These are phyloP conservation scores for Oophaga pumilio DNA, from an alignment of 2,113 vertebrate genomes.

Conservation along the genomic window DNA sequence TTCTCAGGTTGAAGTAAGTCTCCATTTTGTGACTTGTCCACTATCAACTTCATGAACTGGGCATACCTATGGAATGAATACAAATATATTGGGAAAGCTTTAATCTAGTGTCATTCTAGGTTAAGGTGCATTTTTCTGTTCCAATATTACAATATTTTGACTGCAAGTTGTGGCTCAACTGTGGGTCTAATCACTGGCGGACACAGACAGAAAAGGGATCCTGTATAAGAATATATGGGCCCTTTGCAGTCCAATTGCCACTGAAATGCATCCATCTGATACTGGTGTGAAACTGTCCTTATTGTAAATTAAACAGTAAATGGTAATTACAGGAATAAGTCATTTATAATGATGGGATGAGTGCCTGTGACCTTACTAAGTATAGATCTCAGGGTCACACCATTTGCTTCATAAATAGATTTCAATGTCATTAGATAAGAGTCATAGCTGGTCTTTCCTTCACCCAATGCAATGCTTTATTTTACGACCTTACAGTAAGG, in stretches of 20 bases:
- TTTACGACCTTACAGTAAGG: not conserved
- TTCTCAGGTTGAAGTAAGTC: not conserved
- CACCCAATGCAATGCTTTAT: not conserved
- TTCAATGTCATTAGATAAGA: not conserved
- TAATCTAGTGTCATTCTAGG: no score
- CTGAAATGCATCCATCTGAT: no score
- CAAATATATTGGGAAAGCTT: not conserved
- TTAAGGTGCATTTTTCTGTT: no score
- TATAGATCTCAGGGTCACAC: not conserved
- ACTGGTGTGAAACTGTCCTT: not conserved
- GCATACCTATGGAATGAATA: constrained; percentile 65
- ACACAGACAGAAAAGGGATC: no score
- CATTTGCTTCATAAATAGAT: not conserved
- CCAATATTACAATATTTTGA: no score
- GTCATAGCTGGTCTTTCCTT: not conserved
- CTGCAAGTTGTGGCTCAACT: no score
- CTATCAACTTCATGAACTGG: constrained; percentile 70
- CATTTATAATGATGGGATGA: not conserved
- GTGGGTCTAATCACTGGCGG: no score
- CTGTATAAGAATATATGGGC: no score
- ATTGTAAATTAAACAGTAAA: not conserved
- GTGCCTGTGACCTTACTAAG: not conserved
- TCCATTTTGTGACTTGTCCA: constrained; percentile 68
- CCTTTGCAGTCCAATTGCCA: no score
- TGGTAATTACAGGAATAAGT: not conserved